These are phyloP conservation scores for Macaria liturata DNA, from an alignment of 2,888 invertebrate genomes.

Conservation along the genomic window DNA sequence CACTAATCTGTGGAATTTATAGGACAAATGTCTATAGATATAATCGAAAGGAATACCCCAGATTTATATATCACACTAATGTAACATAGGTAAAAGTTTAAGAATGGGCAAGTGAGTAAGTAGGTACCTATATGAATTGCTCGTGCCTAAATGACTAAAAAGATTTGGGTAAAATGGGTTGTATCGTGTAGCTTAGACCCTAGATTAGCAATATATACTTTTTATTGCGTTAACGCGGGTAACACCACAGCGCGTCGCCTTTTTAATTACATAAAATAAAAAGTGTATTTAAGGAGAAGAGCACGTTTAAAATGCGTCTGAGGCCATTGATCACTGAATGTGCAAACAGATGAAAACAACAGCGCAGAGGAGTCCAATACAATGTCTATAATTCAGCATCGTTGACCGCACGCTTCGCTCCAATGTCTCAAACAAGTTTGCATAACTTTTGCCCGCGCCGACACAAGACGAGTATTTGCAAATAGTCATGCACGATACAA, in stretches of 20 bases:
- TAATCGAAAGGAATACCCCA: too few species aligned
- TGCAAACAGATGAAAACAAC: conserved; percentile 30
- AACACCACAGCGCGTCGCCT: too few species aligned
- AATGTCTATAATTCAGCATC: conserved; percentile 34
- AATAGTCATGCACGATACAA: conserved; percentile 32
- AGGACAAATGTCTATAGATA: too few species aligned
- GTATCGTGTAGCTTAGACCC: not conserved
- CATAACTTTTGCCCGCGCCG: conserved; percentile 33
- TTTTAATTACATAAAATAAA: conserved; percentile 7
- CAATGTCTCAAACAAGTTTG: conserved; percentile 36
- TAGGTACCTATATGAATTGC: too few species aligned
- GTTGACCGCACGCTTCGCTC: conserved; percentile 32
- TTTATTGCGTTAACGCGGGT: too few species aligned
- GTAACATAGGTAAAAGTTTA: too few species aligned
- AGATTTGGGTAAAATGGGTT: too few species aligned
- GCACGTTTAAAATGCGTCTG: conserved; percentile 7
- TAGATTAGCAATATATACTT: conserved; percentile 3
- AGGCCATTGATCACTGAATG: conserved; percentile 27
- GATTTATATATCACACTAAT: too few species aligned
- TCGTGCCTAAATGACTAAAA: too few species aligned
- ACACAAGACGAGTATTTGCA: conserved; percentile 28
- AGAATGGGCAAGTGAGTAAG: too few species aligned
- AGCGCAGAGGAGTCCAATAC: conserved; percentile 26
- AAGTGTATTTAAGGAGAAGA: conserved; percentile 1
- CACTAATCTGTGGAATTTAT: not conserved